These are phyloP conservation scores for Hydra vulgaris DNA, from an alignment of 30 jellyfish, hydroid and myxozoan species.

Conservation along the genomic window DNA sequence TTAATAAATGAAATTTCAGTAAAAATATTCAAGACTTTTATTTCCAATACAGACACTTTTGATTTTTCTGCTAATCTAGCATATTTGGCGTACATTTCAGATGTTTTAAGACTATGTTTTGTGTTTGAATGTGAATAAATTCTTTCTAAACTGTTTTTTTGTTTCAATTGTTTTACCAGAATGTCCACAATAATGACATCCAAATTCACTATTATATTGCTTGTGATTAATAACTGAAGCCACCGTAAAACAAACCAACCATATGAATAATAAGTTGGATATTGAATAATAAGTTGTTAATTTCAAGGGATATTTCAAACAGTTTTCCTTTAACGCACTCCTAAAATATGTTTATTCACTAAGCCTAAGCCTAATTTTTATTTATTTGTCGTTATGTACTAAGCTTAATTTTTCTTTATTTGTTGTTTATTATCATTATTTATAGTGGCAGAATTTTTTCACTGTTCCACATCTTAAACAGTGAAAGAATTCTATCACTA, in stretches of 20 bases:
- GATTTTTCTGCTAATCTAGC: background rate
- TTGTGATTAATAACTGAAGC: background rate
- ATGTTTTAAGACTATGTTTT: background rate
- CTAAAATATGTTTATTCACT: background rate
- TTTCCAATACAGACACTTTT: background rate
- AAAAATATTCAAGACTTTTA: background rate
- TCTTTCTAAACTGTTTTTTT: background rate
- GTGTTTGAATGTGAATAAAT: background rate
- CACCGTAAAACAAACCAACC: background rate
- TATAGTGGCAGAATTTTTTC: background rate
- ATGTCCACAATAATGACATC: background rate
- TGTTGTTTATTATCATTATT: background rate
- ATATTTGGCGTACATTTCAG: background rate
- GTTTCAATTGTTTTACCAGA: background rate
- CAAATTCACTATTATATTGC: background rate
- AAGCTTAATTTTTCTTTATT: background rate
- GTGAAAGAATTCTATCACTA: background rate
- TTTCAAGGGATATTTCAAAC: background rate
- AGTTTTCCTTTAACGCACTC: background rate
- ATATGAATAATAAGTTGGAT: background rate
- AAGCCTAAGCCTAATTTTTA: background rate
- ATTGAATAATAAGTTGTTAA: too few relatives aligned
- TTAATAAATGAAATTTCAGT: background rate
- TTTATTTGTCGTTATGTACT: background rate
- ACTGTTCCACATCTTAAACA: background rate